These are phyloP conservation scores for Mallotus villosus DNA, from an alignment of 2,797 vertebrate species.

Conservation along the genomic window DNA sequence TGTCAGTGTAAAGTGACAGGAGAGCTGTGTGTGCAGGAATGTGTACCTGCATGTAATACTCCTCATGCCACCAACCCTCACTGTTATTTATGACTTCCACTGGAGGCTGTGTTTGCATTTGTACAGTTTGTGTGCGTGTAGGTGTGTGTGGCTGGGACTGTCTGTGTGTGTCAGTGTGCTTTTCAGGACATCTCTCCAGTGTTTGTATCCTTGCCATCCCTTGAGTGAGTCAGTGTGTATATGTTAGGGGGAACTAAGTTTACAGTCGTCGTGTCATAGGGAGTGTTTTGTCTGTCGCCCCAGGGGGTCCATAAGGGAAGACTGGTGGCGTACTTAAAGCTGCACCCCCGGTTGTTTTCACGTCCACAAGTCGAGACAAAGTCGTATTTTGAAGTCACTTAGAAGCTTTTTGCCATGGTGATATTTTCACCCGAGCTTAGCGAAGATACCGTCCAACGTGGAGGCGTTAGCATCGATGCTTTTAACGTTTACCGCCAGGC, in stretches of 20 bases:
- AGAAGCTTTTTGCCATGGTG: background rate
- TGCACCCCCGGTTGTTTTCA: no score
- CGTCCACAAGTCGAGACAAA: background rate
- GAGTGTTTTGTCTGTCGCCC: constrained; percentile 1
- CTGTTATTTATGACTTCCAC: constrained; percentile 9
- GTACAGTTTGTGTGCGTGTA: background rate
- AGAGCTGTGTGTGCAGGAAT: background rate
- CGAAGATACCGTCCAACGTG: no score
- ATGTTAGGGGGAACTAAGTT: background rate
- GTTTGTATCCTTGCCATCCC: no score
- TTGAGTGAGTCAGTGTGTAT: background rate
- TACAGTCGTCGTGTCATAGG: background rate
- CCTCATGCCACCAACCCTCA: background rate
- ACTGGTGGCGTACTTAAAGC: no score
- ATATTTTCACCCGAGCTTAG: background rate
- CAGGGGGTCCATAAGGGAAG: background rate
- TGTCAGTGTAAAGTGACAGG: background rate
- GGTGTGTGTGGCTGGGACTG: background rate
- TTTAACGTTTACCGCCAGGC: no score
- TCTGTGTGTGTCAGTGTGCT: constrained; percentile 14
- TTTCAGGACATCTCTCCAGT: background rate
- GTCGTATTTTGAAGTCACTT: background rate
- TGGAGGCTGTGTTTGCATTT: constrained; percentile 1
- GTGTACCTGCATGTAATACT: background rate
- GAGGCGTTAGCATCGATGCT: no score